Evolutionary conservation across 2,888 invertebrate genomes (phyloP).

Genomic region (Pollenia amentaria): DNA sequence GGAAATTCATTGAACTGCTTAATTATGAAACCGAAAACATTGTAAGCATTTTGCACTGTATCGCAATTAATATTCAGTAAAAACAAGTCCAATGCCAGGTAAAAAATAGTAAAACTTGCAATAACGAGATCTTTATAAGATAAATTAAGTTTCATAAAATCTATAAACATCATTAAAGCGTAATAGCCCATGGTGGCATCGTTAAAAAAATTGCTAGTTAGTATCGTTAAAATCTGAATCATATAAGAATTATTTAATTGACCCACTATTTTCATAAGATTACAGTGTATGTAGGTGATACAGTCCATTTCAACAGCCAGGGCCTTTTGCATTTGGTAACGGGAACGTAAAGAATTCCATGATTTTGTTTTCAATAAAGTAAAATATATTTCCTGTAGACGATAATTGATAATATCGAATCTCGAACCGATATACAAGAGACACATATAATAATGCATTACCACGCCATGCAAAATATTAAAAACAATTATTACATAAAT

Average conservation of each 20-base stretch:
- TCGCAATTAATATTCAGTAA: conserved; percentile 50
- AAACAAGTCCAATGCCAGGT: conserved; percentile 36
- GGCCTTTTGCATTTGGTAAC: conserved; percentile 47
- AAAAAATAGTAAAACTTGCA: neutral
- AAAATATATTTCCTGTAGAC: conserved; percentile 28
- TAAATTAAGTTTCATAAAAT: conserved; percentile 27
- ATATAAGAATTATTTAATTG: conserved; percentile 50
- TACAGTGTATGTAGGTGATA: conserved; percentile 41
- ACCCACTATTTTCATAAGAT: conserved; percentile 3
- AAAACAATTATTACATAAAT: conserved; percentile 16
- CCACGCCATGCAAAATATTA: conserved; percentile 49
- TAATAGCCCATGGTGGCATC: conserved; percentile 59
- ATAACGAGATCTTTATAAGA: conserved; percentile 14
- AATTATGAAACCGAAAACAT: neutral
- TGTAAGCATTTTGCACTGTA: conserved; percentile 23
- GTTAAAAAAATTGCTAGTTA: conserved; percentile 38
- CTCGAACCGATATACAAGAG: conserved; percentile 43
- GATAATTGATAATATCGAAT: conserved; percentile 48
- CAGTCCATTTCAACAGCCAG: conserved; percentile 51
- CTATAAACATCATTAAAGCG: conserved; percentile 36
- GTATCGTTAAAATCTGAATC: conserved; percentile 42
- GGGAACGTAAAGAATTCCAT: conserved; percentile 21
- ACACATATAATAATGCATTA: conserved; percentile 51
- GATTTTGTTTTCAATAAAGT: neutral
- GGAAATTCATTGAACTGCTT: conserved; percentile 18